Percentiles rank a stretch among this genome's conserved stretches.
phyloP scores from a whole-genome alignment of 1,140 invertebrate species.

The Apis laboriosa region DNA sequence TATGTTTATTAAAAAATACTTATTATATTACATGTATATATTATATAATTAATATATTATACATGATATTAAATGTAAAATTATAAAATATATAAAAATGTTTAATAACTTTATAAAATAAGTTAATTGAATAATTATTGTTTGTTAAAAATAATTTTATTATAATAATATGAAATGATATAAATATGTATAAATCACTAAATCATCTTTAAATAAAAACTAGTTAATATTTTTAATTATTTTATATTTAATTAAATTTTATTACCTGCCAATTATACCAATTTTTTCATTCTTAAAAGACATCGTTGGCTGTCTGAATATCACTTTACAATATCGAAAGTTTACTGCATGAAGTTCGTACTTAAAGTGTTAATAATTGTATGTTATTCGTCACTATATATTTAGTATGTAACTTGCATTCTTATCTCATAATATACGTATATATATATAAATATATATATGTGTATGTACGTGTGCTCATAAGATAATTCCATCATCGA shows the following conservation, averaged over 20 bases:
- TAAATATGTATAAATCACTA: neutral
- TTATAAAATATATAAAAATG: neutral
- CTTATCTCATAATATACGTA: neutral
- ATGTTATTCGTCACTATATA: conserved; percentile 6
- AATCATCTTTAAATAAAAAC: neutral
- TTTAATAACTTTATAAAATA: neutral
- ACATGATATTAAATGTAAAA: neutral
- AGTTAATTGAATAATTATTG: neutral
- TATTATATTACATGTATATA: neutral
- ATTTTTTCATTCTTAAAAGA: conserved; percentile 82
- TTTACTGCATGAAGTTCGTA: neutral
- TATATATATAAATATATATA: neutral
- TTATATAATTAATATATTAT: neutral
- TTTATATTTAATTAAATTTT: neutral
- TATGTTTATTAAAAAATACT: neutral
- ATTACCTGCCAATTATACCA: conserved; percentile 85
- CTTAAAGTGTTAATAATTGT: conserved; percentile 3
- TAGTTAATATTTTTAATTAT: neutral
- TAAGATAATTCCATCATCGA: conserved; percentile 30
- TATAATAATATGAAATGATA: neutral
- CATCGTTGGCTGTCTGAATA: conserved; percentile 52
- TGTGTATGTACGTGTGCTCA: neutral
- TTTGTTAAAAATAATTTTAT: neutral
- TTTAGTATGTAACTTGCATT: neutral
- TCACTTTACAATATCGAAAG: neutral